phyloP scores from a whole-genome alignment of 2,888 invertebrate genomes.

The Vandiemenella viatica region DNA sequence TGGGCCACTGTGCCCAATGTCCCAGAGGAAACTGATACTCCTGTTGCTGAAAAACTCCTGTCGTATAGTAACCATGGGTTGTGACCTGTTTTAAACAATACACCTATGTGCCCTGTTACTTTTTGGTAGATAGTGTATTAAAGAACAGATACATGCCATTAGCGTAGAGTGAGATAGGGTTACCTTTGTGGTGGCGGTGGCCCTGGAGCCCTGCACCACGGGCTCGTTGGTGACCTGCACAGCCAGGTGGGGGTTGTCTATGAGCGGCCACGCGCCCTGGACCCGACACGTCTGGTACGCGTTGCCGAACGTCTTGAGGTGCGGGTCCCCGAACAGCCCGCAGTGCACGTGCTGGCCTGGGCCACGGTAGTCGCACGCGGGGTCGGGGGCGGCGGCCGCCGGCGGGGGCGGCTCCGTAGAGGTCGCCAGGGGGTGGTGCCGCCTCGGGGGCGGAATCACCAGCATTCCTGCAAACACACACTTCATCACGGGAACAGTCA shows the following conservation, averaged over 20 bases:
- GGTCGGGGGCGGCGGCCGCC: conserved; percentile 12
- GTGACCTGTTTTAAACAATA: no score
- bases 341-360: conserved; percentile 26
- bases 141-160: no score
- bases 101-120: no score
- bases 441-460: no score
- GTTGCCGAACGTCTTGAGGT: conserved; percentile 36
- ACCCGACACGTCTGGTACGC: conserved; percentile 37
- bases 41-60: no score
- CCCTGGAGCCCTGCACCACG: conserved; percentile 26
- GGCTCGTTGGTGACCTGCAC: conserved; percentile 38
- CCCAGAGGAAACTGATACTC: no score
- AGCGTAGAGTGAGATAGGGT: no score
- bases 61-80: no score
- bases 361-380: conserved; percentile 21
- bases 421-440: background rate
- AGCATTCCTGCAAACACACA: background rate
- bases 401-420: conserved; percentile 15
- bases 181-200: conserved; percentile 38
- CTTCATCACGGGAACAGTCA: no score
- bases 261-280: conserved; percentile 38
- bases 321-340: conserved; percentile 41
- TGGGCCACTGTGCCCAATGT: no score
- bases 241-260: conserved; percentile 37
- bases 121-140: no score